Percentiles rank a stretch among this genome's conserved stretches.
Evolutionary conservation across 2,113 vertebrate species (phyloP).

Genomic region (Heloderma charlesbogerti): DNA sequence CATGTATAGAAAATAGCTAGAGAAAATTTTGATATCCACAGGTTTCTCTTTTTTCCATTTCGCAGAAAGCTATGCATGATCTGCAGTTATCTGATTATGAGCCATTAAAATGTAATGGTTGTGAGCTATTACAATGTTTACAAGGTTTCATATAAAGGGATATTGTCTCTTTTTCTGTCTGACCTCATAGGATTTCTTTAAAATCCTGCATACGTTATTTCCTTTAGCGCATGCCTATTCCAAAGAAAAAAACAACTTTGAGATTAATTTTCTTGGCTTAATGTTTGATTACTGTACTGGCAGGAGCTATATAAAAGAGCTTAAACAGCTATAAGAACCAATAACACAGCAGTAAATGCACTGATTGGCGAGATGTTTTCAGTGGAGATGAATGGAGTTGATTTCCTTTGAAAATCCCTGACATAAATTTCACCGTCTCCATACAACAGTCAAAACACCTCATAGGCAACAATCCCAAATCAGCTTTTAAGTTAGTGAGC

Average conservation of each 20-base stretch:
- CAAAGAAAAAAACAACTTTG: conserved; percentile 8
- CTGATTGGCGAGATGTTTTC: not conserved
- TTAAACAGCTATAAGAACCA: not conserved
- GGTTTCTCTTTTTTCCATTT: not conserved
- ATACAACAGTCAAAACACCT: conserved; percentile 1
- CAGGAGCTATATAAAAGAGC: not conserved
- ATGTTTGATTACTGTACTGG: not conserved
- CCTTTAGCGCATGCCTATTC: not conserved
- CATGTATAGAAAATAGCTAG: not conserved
- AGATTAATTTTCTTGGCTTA: not conserved
- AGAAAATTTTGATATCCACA: not conserved
- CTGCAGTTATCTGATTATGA: conserved; percentile 6
- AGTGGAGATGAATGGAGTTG: not conserved
- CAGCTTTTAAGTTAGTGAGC: not conserved
- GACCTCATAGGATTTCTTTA: conserved; percentile 8
- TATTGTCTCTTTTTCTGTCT: conserved; percentile 21
- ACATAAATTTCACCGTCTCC: not conserved
- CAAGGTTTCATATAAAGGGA: conserved; percentile 12
- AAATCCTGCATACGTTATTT: conserved; percentile 18
- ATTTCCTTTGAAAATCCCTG: not conserved
- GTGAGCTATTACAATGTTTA: conserved; percentile 32
- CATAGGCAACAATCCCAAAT: conserved; percentile 16
- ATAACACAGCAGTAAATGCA: not conserved
- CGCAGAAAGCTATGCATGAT: conserved; percentile 21
- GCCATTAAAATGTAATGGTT: not conserved